phyloP scores from a whole-genome alignment of 2,797 vertebrate genomes.

The Anguilla pacifica region DNA sequence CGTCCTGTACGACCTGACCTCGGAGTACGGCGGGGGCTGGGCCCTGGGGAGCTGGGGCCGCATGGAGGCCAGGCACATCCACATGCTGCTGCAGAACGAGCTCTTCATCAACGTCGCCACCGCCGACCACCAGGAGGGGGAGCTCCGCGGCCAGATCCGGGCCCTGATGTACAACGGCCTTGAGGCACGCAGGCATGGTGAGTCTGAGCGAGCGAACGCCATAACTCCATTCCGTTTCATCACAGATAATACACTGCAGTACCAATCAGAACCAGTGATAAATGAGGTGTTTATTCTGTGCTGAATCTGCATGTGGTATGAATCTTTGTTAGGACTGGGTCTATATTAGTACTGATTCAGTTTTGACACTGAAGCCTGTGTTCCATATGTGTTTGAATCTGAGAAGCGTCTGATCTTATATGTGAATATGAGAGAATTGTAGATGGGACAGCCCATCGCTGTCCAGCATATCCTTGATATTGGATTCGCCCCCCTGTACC shows the following conservation, averaged over 20 bases:
- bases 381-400: not conserved
- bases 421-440: not conserved
- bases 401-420: not conserved
- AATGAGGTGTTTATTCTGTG: not conserved
- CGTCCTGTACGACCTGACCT: constrained; percentile 82
- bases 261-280: not conserved
- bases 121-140: constrained; percentile 82
- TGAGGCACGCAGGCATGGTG: constrained; percentile 79
- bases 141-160: constrained; percentile 87
- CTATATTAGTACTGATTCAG: not conserved
- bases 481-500: not conserved
- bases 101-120: constrained; percentile 95
- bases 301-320: not conserved
- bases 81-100: constrained; percentile 96
- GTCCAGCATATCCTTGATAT: not conserved
- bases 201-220: constrained; percentile 29
- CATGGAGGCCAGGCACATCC: constrained; percentile 84
- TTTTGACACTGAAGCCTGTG: not conserved
- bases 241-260: not conserved
- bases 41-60: constrained; percentile 75
- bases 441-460: not conserved
- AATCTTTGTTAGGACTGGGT: not conserved
- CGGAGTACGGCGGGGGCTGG: constrained; percentile 56
- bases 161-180: constrained; percentile 85
- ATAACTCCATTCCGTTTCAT: not conserved